phyloP scores from a whole-genome alignment of 2,113 vertebrate genomes.

The Equus przewalskii region DNA sequence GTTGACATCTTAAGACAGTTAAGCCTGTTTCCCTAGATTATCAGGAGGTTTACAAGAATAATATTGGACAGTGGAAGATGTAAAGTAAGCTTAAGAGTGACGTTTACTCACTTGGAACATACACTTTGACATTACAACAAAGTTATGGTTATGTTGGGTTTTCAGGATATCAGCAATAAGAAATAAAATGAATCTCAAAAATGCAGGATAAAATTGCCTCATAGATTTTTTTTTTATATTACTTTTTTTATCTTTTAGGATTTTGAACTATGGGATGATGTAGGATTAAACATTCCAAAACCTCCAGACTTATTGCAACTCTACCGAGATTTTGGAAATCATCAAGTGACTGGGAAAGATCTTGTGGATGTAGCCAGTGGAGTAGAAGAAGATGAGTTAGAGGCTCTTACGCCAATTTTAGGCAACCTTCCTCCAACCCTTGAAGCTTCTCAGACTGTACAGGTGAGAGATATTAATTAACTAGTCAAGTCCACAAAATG shows the following conservation, averaged over 20 bases:
- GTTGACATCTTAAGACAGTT: background rate
- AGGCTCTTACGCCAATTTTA: constrained; percentile 87
- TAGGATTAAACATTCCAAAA: constrained; percentile 98
- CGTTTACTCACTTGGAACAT: background rate
- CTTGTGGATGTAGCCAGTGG: constrained; percentile 94
- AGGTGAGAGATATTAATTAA: constrained; percentile 82
- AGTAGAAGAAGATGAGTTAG: constrained; percentile 91
- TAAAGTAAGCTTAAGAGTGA: background rate
- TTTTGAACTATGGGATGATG: constrained; percentile 99
- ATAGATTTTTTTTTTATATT: background rate
- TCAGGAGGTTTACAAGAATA: background rate
- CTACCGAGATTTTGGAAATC: constrained; percentile 95
- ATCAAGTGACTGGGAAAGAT: constrained; percentile 89
- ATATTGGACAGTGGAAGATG: background rate
- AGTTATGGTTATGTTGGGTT: constrained; percentile 43
- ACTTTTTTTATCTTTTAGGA: constrained; percentile 89
- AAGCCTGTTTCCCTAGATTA: background rate
- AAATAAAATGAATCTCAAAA: constrained; percentile 54
- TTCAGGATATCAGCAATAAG: background rate
- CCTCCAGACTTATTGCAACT: constrained; percentile 97
- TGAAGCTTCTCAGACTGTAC: constrained; percentile 85
- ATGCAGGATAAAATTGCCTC: background rate
- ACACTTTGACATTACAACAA: background rate
- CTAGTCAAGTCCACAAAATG: background rate
- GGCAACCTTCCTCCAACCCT: constrained; percentile 78